phyloP scores from a whole-genome alignment of 2,888 invertebrate species.

The Galeopsomyia nigrocyanea region DNA sequence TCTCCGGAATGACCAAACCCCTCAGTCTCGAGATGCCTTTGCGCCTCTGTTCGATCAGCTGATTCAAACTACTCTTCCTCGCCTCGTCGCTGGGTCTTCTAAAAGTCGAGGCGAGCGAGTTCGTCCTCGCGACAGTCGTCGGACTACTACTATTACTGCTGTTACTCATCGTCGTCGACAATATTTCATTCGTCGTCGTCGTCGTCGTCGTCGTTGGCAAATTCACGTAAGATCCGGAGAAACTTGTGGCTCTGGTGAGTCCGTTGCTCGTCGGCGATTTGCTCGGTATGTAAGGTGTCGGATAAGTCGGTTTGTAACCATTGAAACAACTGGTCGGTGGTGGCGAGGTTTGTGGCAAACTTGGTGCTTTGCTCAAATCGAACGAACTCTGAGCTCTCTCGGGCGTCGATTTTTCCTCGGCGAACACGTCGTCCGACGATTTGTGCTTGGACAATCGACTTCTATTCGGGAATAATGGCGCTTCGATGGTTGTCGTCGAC shows the following conservation, averaged over 20 bases:
- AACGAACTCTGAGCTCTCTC: slow-evolving; percentile 62
- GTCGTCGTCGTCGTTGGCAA: slow-evolving; percentile 11
- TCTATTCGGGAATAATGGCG: slow-evolving; percentile 62
- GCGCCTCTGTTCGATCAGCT: slow-evolving; percentile 84
- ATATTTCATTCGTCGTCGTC: neutral
- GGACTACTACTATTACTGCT: neutral
- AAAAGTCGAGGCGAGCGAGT: slow-evolving; percentile 62
- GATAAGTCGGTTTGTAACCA: slow-evolving; percentile 44
- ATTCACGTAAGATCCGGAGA: slow-evolving; percentile 58
- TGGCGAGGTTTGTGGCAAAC: slow-evolving; percentile 50
- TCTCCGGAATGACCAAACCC: slow-evolving; percentile 90
- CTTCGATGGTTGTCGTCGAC: slow-evolving; percentile 60
- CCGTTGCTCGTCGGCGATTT: slow-evolving; percentile 10
- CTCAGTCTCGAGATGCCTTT: slow-evolving; percentile 87
- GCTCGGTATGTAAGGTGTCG: neutral
- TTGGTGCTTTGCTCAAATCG: slow-evolving; percentile 56
- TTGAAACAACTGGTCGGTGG: slow-evolving; percentile 50
- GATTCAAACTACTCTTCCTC: slow-evolving; percentile 79
- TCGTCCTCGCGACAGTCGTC: slow-evolving; percentile 52
- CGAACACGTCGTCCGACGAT: slow-evolving; percentile 66
- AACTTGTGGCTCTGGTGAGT: slow-evolving; percentile 66
- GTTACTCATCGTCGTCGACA: no score
- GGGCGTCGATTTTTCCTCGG: slow-evolving; percentile 57
- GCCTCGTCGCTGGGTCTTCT: slow-evolving; percentile 57
- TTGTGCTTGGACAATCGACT: slow-evolving; percentile 66